Percentiles rank a stretch among this genome's conserved stretches.
Conservation (phyloP, 2,888 invertebrate genomes). For the Anagyrus pseudococci region DNA sequence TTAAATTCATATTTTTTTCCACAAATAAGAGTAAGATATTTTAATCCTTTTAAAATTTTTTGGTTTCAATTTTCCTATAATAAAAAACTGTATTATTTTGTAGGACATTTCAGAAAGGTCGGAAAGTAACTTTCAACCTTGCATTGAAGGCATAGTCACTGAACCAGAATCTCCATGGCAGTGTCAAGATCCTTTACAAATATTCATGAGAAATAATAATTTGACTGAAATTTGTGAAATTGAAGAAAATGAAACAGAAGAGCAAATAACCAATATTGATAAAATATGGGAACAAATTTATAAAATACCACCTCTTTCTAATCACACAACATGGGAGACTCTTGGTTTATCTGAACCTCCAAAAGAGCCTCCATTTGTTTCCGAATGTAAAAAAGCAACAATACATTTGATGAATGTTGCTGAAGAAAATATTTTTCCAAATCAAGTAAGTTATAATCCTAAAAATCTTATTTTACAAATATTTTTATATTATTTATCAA, state of each 20-base stretch:
- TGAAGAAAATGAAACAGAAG: conserved; percentile 11
- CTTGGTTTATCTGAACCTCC: conserved; percentile 47
- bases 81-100: neutral
- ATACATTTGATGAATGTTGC: conserved; percentile 51
- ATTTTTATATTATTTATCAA: neutral
- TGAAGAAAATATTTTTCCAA: conserved; percentile 37
- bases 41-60: neutral
- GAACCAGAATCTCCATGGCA: conserved; percentile 44
- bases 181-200: conserved; percentile 12
- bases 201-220: conserved; percentile 9
- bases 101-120: conserved; percentile 1
- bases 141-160: conserved; percentile 41
- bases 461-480: neutral
- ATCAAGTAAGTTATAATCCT: conserved; percentile 4
- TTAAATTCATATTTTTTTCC: conserved; percentile 41
- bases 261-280: conserved; percentile 23
- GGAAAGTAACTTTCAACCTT: conserved; percentile 20
- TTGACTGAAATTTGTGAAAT: conserved; percentile 26
- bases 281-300: conserved; percentile 44
- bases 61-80: neutral
- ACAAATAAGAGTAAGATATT: conserved; percentile 40
- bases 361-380: conserved; percentile 49
- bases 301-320: conserved; percentile 29
- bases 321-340: conserved; percentile 55
- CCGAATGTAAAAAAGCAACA: conserved; percentile 49